Conservation (phyloP, 53 echinoderm and acorn worm genomes). For the Pentamera pediparva region DNA sequence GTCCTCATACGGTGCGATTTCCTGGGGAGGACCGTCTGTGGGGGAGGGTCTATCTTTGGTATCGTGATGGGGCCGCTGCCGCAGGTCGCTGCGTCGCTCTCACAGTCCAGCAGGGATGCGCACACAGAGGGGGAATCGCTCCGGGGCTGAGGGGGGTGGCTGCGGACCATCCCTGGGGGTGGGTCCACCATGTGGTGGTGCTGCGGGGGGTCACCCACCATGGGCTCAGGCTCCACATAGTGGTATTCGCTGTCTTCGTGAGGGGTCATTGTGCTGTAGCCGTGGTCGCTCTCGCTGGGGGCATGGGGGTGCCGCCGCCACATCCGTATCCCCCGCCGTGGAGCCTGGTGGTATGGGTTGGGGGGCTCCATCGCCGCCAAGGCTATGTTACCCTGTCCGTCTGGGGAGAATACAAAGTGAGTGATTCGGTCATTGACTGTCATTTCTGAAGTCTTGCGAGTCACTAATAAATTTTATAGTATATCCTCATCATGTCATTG, state of each 20-base stretch:
- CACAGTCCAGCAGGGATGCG: conserved; percentile 26
- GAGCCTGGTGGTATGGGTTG: conserved; percentile 90
- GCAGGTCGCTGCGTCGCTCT: conserved; percentile 30
- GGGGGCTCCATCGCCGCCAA: conserved; percentile 87
- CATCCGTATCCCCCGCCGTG: conserved; percentile 77
- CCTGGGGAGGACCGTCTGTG: conserved; percentile 84
- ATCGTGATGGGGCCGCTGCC: conserved; percentile 43
- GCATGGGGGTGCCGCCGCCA: conserved; percentile 85
- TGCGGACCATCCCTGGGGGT: conserved; percentile 46
- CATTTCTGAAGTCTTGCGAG: no score
- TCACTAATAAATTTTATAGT: no score
- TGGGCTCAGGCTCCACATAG: conserved; percentile 91
- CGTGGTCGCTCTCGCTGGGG: conserved; percentile 95
- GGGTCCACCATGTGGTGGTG: conserved; percentile 58
- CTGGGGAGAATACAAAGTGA: no score
- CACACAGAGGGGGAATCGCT: not conserved
- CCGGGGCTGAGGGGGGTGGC: no score
- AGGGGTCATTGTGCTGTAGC: conserved; percentile 99
- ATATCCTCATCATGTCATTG: no score
- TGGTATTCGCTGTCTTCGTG: conserved; percentile 99
- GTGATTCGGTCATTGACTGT: no score
- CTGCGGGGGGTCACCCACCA: conserved; percentile 66
- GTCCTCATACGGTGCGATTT: conserved; percentile 63
- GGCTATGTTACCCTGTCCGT: conserved; percentile 88
- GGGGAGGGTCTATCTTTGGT: conserved; percentile 86